Conservation (phyloP, 2,888 invertebrate genomes). For the Opisthograptis luteolata region DNA sequence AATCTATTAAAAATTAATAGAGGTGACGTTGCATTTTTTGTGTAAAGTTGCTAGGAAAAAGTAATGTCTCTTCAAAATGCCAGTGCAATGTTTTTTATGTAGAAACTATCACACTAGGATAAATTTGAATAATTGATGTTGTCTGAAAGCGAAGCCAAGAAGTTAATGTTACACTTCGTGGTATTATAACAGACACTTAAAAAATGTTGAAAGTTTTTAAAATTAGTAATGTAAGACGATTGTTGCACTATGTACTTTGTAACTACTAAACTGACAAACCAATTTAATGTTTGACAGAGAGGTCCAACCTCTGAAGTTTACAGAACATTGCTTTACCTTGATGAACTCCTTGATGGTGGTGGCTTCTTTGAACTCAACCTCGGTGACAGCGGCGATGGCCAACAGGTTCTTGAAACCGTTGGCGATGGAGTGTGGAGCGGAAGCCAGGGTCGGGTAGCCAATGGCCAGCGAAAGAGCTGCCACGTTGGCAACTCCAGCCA, state of each 20-base stretch:
- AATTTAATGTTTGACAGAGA: neutral
- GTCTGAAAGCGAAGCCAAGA: slow-evolving; percentile 73
- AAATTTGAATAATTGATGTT: slow-evolving; percentile 64
- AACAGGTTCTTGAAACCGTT: slow-evolving; percentile 99
- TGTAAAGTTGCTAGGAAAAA: slow-evolving; percentile 19
- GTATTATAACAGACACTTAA: slow-evolving; percentile 61
- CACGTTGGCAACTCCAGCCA: slow-evolving; percentile 97
- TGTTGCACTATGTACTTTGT: too few species aligned
- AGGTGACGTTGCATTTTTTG: too few species aligned
- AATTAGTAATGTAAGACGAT: too few species aligned
- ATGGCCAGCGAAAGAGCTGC: slow-evolving; percentile 96
- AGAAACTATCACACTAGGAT: slow-evolving; percentile 65
- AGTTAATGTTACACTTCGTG: slow-evolving; percentile 46
- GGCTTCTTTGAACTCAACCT: slow-evolving; percentile 97
- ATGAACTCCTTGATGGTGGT: slow-evolving; percentile 95
- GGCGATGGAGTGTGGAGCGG: slow-evolving; percentile 98
- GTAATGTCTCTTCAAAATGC: slow-evolving; percentile 69
- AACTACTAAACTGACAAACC: neutral
- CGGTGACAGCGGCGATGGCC: slow-evolving; percentile 98
- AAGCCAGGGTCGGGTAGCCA: slow-evolving; percentile 98
- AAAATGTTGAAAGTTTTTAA: neutral
- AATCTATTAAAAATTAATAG: too few species aligned
- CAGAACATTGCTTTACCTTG: slow-evolving; percentile 84
- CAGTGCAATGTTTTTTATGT: slow-evolving; percentile 59
- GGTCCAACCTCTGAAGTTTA: too few species aligned